phyloP scores from a whole-genome alignment of 2,113 vertebrate genomes.

The Anguilla japonica region DNA sequence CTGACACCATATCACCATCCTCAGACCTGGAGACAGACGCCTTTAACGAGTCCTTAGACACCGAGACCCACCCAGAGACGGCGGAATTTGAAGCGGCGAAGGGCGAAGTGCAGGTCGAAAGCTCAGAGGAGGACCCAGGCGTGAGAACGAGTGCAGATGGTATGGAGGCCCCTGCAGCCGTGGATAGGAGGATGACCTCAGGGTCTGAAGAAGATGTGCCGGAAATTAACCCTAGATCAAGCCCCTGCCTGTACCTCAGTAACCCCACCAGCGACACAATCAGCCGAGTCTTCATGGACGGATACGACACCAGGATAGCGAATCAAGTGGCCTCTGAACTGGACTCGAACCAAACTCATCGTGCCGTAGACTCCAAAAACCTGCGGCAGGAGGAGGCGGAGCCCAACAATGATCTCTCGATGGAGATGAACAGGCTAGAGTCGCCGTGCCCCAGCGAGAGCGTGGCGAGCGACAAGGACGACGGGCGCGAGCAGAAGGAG shows the following conservation, averaged over 20 bases:
- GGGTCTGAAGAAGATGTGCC: conserved; percentile 27
- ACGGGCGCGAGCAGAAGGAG: conserved; percentile 60
- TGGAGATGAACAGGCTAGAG: conserved; percentile 62
- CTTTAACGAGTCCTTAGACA: conserved; percentile 61
- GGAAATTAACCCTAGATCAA: conserved; percentile 27
- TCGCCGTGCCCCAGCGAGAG: conserved; percentile 67
- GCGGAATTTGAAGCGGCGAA: conserved; percentile 34
- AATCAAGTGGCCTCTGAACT: conserved; percentile 31
- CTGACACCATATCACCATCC: conserved; percentile 81
- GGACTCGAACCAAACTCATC: conserved; percentile 46
- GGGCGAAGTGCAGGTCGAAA: conserved; percentile 23
- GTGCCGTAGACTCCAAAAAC: conserved; percentile 35
- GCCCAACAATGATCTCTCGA: conserved; percentile 70
- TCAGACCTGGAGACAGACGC: conserved; percentile 80
- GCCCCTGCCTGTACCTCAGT: conserved; percentile 76
- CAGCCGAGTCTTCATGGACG: conserved; percentile 68
- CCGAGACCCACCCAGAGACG: conserved; percentile 42
- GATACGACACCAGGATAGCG: conserved; percentile 35
- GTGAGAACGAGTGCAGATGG: conserved; percentile 29
- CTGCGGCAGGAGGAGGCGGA: conserved; percentile 52
- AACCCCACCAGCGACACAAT: conserved; percentile 78
- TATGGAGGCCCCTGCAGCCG: conserved; percentile 33
- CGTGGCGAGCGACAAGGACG: conserved; percentile 68
- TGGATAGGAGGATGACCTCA: conserved; percentile 17
- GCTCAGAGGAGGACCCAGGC: conserved; percentile 6